Evolutionary conservation across 2,888 invertebrate species (phyloP).

Genomic region (Ophion ellenae): DNA sequence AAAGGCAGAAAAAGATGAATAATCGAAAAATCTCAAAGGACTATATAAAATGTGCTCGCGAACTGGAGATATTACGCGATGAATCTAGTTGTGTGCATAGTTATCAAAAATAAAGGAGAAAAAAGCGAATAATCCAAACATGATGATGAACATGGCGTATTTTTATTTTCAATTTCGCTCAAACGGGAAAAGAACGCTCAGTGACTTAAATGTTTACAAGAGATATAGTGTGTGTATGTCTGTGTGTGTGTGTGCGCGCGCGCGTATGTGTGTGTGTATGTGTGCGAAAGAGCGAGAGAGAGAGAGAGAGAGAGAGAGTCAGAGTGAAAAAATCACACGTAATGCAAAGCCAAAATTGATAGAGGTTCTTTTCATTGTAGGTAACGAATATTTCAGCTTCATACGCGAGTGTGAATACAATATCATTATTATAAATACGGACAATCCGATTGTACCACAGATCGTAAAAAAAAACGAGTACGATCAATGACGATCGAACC

Average conservation of each 20-base stretch:
- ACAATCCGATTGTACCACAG: slow-evolving; percentile 79
- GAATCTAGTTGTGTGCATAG: slow-evolving; percentile 74
- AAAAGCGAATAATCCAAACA: slow-evolving; percentile 20
- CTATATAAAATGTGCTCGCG: slow-evolving; percentile 50
- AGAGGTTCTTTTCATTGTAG: slow-evolving; percentile 38
- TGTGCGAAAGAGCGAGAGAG: neutral
- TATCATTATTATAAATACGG: slow-evolving; percentile 79
- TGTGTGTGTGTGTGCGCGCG: neutral
- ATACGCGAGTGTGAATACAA: slow-evolving; percentile 67
- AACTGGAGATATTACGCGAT: slow-evolving; percentile 57
- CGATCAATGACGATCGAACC: slow-evolving; percentile 53
- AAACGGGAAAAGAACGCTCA: slow-evolving; percentile 51
- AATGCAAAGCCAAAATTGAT: slow-evolving; percentile 50
- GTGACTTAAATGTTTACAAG: slow-evolving; percentile 59
- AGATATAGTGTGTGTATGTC: neutral
- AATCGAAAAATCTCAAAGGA: slow-evolving; percentile 38
- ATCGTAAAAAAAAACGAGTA: slow-evolving; percentile 55
- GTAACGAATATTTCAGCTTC: slow-evolving; percentile 48
- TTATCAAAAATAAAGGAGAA: slow-evolving; percentile 54
- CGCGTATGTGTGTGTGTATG: too few relatives aligned
- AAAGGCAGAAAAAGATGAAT: slow-evolving; percentile 7
- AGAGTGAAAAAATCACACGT: slow-evolving; percentile 42
- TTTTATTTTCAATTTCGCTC: slow-evolving; percentile 53
- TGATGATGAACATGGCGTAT: slow-evolving; percentile 41
- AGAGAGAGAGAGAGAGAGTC: slow-evolving; percentile 46